Evolutionary conservation across 2,797 vertebrate species (phyloP).

Genomic region (Macropodus opercularis): DNA sequence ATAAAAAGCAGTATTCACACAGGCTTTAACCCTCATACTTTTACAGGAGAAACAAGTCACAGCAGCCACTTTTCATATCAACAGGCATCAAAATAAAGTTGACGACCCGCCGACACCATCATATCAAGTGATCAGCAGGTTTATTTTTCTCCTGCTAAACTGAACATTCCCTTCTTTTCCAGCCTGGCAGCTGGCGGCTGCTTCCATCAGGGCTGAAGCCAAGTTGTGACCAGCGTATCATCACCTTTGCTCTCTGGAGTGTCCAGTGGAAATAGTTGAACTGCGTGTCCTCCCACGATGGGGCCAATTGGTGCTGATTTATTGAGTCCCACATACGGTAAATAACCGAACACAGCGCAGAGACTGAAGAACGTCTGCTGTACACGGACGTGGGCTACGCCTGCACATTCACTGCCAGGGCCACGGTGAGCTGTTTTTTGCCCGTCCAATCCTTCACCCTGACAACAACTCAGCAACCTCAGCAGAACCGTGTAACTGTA

Average conservation of each 20-base stretch:
- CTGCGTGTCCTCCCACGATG: slow-evolving; percentile 2
- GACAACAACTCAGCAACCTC: slow-evolving; percentile 56
- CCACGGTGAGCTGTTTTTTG: no score
- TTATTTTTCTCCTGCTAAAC: slow-evolving; percentile 50
- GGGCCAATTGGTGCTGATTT: slow-evolving; percentile 31
- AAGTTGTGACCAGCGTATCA: slow-evolving; percentile 56
- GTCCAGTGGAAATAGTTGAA: slow-evolving; percentile 25
- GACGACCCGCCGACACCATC: slow-evolving; percentile 9
- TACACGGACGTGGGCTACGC: no score
- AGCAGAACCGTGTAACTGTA: slow-evolving; percentile 62
- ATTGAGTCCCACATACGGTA: slow-evolving; percentile 15
- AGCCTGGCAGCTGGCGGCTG: slow-evolving; percentile 13
- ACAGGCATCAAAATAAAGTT: slow-evolving; percentile 35
- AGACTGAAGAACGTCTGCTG: no score
- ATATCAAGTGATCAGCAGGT: slow-evolving; percentile 54
- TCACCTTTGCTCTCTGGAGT: slow-evolving; percentile 26
- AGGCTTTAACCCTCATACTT: slow-evolving; percentile 1
- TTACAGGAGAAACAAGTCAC: slow-evolving; percentile 30
- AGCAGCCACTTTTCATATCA: slow-evolving; percentile 33
- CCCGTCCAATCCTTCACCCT: slow-evolving; percentile 30
- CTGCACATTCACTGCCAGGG: no score
- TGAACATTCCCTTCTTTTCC: slow-evolving; percentile 19
- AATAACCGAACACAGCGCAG: no score
- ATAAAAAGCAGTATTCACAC: neutral
- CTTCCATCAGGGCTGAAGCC: slow-evolving; percentile 26